Evolutionary conservation across 2,113 vertebrate genomes (phyloP).

Genomic region (Alaudala cheleensis): DNA sequence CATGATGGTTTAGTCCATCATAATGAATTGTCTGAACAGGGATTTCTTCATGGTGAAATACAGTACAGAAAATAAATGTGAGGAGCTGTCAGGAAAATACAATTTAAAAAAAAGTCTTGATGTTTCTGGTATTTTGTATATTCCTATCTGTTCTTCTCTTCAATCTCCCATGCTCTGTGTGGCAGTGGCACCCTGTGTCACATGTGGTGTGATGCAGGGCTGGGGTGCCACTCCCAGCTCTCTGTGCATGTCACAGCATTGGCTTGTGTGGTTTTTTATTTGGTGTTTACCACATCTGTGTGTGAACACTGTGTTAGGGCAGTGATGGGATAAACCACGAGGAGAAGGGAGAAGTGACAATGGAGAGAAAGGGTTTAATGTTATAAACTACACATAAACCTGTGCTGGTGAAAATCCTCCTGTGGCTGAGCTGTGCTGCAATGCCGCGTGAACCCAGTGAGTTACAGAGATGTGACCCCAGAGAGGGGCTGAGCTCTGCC

Average conservation of each 20-base stretch:
- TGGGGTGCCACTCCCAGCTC: background rate
- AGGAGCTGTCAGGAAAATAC: background rate
- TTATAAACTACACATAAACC: background rate
- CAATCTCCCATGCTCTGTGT: background rate
- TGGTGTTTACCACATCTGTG: background rate
- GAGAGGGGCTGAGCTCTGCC: background rate
- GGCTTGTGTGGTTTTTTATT: background rate
- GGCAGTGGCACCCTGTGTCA: rapidly evolving
- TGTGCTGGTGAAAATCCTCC: background rate
- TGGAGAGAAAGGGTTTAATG: background rate
- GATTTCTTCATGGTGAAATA: background rate
- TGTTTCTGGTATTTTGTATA: background rate
- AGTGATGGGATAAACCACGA: background rate
- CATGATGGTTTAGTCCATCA: background rate
- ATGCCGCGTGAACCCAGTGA: background rate
- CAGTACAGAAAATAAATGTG: background rate
- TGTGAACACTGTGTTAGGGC: rapidly evolving
- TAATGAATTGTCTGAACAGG: background rate
- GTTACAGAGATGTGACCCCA: background rate
- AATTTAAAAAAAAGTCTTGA: background rate
- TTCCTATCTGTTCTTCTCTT: background rate
- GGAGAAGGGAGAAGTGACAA: background rate
- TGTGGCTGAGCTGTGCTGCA: background rate
- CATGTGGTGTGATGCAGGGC: rapidly evolving
- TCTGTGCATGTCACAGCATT: background rate